Base-by-base conservation (phyloP, 2,113 vertebrate species). In the Noturus placidus region DNA sequence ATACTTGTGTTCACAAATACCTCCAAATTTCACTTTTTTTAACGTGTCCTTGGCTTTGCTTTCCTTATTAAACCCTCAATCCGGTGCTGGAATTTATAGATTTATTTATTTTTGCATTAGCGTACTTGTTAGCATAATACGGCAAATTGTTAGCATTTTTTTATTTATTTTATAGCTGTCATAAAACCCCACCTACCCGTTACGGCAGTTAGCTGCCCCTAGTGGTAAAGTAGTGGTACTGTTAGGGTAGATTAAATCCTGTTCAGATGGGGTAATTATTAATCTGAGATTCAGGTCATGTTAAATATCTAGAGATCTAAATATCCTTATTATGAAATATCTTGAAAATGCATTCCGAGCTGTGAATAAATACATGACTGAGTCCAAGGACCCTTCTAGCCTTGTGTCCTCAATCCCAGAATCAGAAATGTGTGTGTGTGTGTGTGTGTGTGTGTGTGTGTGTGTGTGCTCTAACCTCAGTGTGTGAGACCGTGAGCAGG, bases 401-500 rank as follows among this genome's bases (percentile, higher is more conserved):
- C 35, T 57, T 33, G 17, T 38, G 52, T 30, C 2, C 54, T 46
- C 42, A 17, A 19, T 13, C 17, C 13, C 27, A 30, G 30, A 22
- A 69, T 50, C 17, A 54, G 42, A 30, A 22, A 9, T 22, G 82
- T 17, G 38, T 46, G 65, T 69, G 65, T 30, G 70, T 42, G 20
- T 76, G 22, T 76, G 38, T 27, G 67, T 33, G 70, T 42, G 20
- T 76, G 22, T 76, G 38, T 27, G 67, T 57, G 5, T 52, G 76
- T 72, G 17, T 2, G 42, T 65, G 0, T 54, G 30, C 22, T 56
- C 84, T 72, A 96, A 99, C 98, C 96, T 99, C 98, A 38, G 96
- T 94, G 89, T 98, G 97, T 82, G 97, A 97, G 86, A 99, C 94
- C 14, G 96, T 96, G n/a, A 95, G 89, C 93, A 99, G 98, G 72